Base-by-base conservation (phyloP, 1,140 invertebrate genomes). In the Hyphantria cunea region DNA sequence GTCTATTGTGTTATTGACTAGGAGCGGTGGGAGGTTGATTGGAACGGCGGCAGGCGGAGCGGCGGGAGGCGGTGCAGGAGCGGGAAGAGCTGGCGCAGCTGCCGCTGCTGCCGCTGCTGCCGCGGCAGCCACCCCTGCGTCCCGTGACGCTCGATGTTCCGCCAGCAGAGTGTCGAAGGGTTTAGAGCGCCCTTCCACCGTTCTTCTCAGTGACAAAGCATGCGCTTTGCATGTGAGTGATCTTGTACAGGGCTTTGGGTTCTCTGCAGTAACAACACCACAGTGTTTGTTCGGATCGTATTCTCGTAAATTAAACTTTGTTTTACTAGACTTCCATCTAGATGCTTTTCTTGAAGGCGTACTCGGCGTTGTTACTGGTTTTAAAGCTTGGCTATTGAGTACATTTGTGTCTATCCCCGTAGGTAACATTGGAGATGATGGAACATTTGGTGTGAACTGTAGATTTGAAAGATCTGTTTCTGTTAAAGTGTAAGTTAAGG, bases 161-260 rank as follows among this genome's bases (percentile, higher is more conserved):
- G 94, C 94, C 42, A 97, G 90, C 15, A 97, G 89, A 44, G 95
- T 94, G 86, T 97, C 96, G 88, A 97, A 97, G 17, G 94, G 92
- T 85, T 96, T 96, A 47, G 93, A 93, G 25, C 96, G 89, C 0
- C 95, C 96, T 44, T 90, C 74, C n/a, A 97, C 96, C 9, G 93
- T 94, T 59, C 96, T 84, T 42, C 96, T 88, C 51, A 96, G 73
- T 17, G 95, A 95, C 51, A 97, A 91, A 6, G 95, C 94, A 90
- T 97, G 96, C 11, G 95, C 94, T 90, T 96, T 97, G 83, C 96
- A 97, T 0, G 96, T 97, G 10, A 97, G 91, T 9, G 95, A 96
- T 25, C 96, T 90, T 15, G 95, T 96, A 81, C 96, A 97, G 0
- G 94, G 94, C 73, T 95, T 95, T 0, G 92, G 91, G 50, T 92